phyloP scores from a whole-genome alignment of 2,888 invertebrate genomes.

The Leptopilina syphax region DNA sequence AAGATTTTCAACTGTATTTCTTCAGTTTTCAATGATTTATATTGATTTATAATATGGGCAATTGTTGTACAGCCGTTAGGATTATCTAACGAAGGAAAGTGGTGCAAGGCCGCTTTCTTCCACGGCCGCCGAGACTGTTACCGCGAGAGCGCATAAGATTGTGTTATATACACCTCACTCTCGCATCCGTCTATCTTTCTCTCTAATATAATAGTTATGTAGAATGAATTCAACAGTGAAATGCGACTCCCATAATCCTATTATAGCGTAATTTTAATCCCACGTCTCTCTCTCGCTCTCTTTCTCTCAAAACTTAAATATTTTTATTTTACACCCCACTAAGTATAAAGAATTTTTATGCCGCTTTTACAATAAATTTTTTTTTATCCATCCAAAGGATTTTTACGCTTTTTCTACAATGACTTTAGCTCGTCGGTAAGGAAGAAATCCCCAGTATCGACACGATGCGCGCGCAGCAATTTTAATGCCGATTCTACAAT shows the following conservation, averaged over 20 bases:
- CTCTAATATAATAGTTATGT: background rate
- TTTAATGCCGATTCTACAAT: too few species aligned
- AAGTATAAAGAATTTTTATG: too few species aligned
- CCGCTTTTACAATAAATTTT: too few species aligned
- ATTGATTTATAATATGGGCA: background rate
- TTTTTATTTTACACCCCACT: too few species aligned
- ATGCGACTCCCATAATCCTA: background rate
- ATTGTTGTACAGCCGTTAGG: constrained; percentile 26
- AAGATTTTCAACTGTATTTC: too few species aligned
- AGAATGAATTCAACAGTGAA: constrained; percentile 29
- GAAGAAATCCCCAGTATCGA: too few species aligned
- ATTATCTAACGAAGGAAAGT: constrained; percentile 73
- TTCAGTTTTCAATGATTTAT: too few species aligned
- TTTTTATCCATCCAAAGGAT: too few species aligned
- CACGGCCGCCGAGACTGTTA: constrained; percentile 70
- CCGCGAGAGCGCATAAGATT: constrained; percentile 38
- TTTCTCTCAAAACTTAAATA: too few species aligned
- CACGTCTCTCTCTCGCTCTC: background rate
- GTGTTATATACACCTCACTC: constrained; percentile 18
- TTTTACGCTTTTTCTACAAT: too few species aligned
- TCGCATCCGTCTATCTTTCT: constrained; percentile 10
- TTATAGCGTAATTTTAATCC: background rate
- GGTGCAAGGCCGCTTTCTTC: constrained; percentile 74
- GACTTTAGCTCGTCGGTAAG: too few species aligned
- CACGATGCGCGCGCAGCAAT: too few species aligned